These are phyloP conservation scores for Pachycephala philippinensis DNA, from an alignment of 2,113 vertebrate species.

Conservation along the genomic window DNA sequence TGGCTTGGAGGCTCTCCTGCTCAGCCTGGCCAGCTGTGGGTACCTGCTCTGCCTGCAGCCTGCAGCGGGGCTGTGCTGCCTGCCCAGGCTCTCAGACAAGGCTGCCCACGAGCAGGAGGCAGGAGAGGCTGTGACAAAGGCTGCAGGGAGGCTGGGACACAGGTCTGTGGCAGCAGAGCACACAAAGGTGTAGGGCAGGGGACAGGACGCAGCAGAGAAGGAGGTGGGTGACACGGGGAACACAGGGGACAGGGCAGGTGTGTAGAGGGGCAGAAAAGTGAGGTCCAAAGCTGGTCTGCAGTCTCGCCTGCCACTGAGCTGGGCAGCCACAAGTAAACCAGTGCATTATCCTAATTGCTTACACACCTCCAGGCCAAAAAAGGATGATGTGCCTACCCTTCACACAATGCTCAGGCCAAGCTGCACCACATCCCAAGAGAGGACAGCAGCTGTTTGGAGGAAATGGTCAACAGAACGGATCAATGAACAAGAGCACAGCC, in stretches of 20 bases:
- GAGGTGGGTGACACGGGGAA: neutral
- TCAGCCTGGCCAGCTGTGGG: neutral
- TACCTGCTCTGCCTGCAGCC: neutral
- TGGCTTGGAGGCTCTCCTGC: neutral
- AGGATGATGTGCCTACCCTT: neutral
- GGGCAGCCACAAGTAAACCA: neutral
- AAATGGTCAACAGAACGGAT: neutral
- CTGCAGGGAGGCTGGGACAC: neutral
- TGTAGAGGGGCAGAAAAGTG: neutral
- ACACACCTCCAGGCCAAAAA: neutral
- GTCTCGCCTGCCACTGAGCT: neutral
- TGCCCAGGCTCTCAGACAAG: neutral
- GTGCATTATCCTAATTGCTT: neutral
- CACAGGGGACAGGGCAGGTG: neutral
- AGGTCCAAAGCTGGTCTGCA: neutral
- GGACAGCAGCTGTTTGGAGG: neutral
- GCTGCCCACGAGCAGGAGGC: neutral
- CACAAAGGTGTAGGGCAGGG: rapidly evolving
- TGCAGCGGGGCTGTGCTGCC: rapidly evolving
- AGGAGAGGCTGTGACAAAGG: neutral
- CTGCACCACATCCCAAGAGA: neutral
- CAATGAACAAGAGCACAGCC: neutral
- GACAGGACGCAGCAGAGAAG: neutral
- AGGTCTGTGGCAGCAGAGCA: neutral
- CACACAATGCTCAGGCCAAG: neutral